Percentiles rank a stretch among this genome's conserved stretches.
Evolutionary conservation across 2,113 vertebrate species (phyloP).

Genomic region (Phycodurus eques): DNA sequence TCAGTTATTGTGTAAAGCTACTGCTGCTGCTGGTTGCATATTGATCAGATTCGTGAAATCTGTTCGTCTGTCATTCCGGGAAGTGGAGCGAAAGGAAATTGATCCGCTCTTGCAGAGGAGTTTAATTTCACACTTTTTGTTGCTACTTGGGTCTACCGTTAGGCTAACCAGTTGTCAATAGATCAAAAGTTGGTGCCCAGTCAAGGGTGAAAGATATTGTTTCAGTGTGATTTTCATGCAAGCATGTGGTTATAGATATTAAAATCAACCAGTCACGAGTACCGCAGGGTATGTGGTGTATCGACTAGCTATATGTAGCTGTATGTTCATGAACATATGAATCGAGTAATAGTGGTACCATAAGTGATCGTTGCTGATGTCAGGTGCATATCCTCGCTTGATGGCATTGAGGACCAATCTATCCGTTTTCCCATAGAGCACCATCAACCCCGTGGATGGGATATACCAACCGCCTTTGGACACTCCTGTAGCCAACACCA

Average conservation of each 20-base stretch:
- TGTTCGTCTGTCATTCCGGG: slow-evolving; percentile 30
- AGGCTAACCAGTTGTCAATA: slow-evolving; percentile 8
- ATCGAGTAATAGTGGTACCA: slow-evolving; percentile 18
- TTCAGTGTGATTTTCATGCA: slow-evolving; percentile 12
- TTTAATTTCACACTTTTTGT: slow-evolving; percentile 21
- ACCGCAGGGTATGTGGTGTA: not conserved
- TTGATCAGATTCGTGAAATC: slow-evolving; percentile 42
- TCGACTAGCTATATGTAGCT: not conserved
- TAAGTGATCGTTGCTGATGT: slow-evolving; percentile 1
- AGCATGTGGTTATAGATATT: not conserved
- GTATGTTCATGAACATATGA: not conserved
- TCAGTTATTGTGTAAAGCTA: slow-evolving; percentile 8
- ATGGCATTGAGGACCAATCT: slow-evolving; percentile 19
- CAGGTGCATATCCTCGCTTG: not conserved
- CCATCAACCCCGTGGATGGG: slow-evolving; percentile 97
- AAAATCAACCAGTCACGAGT: not conserved
- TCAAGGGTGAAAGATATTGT: not conserved
- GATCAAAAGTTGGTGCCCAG: not conserved
- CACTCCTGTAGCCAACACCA: slow-evolving; percentile 76
- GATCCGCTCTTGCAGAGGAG: slow-evolving; percentile 13
- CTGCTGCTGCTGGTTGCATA: slow-evolving; percentile 16
- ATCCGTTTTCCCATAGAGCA: slow-evolving; percentile 79
- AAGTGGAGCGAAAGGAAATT: slow-evolving; percentile 36
- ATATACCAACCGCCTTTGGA: slow-evolving; percentile 91
- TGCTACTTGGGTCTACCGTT: slow-evolving; percentile 1